Evolutionary conservation across 1,140 invertebrate genomes (phyloP).

Genomic region (Philotrypesis tridentata): DNA sequence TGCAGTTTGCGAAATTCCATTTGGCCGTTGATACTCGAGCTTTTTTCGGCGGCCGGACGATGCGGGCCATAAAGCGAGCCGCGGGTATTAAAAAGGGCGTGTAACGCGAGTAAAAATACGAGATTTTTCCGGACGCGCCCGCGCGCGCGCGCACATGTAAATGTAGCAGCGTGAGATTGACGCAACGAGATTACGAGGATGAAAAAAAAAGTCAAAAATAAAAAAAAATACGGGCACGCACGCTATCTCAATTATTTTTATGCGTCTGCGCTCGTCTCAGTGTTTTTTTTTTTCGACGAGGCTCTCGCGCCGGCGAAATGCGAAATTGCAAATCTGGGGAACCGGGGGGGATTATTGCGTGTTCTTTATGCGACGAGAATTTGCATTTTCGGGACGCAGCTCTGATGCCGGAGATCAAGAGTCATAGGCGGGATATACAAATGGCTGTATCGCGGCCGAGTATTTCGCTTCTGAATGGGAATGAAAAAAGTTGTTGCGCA

Average conservation of each 20-base stretch:
- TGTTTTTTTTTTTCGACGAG: background rate
- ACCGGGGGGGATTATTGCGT: constrained; percentile 41
- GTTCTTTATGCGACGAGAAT: constrained; percentile 43
- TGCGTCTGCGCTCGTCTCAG: constrained; percentile 3
- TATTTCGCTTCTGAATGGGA: background rate
- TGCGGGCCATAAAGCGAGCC: constrained; percentile 21
- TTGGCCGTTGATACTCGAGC: background rate
- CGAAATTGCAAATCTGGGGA: constrained; percentile 33
- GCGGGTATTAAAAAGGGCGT: constrained; percentile 27
- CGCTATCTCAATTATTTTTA: constrained; percentile 48
- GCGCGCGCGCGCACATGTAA: constrained; percentile 22
- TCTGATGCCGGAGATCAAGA: constrained; percentile 14
- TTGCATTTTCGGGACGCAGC: constrained; percentile 41
- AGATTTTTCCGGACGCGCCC: constrained; percentile 22
- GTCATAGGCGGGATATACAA: background rate
- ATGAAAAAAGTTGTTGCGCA: constrained; percentile 23
- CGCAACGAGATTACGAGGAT: constrained; percentile 41
- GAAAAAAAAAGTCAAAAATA: background rate
- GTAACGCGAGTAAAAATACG: constrained; percentile 10
- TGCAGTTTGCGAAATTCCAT: constrained; percentile 21
- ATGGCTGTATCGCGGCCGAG: background rate
- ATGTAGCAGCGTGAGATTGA: constrained; percentile 26
- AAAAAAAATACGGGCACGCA: background rate
- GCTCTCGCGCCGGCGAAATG: constrained; percentile 17
- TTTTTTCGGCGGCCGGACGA: constrained; percentile 2